Conservation (phyloP, 2,797 vertebrate species). For the Sebastes hopkinsi region DNA sequence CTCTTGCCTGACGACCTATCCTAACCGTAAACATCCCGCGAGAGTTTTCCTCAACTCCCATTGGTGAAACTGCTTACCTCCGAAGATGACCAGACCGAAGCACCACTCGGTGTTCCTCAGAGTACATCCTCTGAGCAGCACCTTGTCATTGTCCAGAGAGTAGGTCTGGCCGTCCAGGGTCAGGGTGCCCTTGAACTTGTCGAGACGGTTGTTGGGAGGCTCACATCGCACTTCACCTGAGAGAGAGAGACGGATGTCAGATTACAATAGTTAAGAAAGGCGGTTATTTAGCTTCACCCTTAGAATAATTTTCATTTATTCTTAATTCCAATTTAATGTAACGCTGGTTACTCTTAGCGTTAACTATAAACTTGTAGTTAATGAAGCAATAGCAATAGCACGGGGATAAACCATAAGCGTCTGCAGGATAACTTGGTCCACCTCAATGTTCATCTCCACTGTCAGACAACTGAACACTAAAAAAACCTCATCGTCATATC, state of each 20-base stretch:
- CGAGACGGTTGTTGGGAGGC: slow-evolving; percentile 92
- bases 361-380: too few relatives aligned
- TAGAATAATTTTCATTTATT: too few relatives aligned
- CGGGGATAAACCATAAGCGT: too few relatives aligned
- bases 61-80: slow-evolving; percentile 76
- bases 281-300: background rate
- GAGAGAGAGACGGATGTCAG: background rate
- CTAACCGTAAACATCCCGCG: too few relatives aligned
- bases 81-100: slow-evolving; percentile 93
- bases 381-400: too few relatives aligned
- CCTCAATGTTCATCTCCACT: too few relatives aligned
- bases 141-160: slow-evolving; percentile 89
- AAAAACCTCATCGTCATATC: too few relatives aligned
- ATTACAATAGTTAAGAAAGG: background rate
- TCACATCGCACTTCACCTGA: slow-evolving; percentile 91
- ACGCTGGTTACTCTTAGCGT: background rate
- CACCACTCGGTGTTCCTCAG: slow-evolving; percentile 97
- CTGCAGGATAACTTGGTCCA: too few relatives aligned
- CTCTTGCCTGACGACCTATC: too few relatives aligned
- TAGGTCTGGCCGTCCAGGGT: slow-evolving; percentile 76
- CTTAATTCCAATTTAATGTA: background rate
- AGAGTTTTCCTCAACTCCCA: too few relatives aligned
- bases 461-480: too few relatives aligned
- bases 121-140: slow-evolving; percentile 92
- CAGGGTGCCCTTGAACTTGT: slow-evolving; percentile 89